Evolutionary conservation across 2,113 vertebrate genomes (phyloP).

Genomic region (Thalassoma bifasciatum): DNA sequence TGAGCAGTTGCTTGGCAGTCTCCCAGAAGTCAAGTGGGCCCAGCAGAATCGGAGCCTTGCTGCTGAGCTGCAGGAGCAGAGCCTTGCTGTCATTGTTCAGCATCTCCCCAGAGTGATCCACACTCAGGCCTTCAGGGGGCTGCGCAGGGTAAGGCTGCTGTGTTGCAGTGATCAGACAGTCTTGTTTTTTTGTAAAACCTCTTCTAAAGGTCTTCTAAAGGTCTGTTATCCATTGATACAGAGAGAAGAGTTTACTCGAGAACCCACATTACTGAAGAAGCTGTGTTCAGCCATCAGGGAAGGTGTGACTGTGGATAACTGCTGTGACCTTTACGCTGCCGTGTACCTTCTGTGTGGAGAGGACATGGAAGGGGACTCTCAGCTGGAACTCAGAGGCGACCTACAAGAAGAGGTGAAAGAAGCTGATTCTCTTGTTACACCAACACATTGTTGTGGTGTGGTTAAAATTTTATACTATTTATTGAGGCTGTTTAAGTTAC

Average conservation of each 20-base stretch:
- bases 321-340: slow-evolving; percentile 89
- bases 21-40: slow-evolving; percentile 95
- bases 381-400: slow-evolving; percentile 20
- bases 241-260: slow-evolving; percentile 92
- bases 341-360: slow-evolving; percentile 81
- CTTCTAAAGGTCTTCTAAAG: slow-evolving; percentile 5
- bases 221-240: slow-evolving; percentile 53
- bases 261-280: slow-evolving; percentile 89
- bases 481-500: no score
- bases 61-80: slow-evolving; percentile 88
- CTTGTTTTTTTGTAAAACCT: not conserved
- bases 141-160: slow-evolving; percentile 85
- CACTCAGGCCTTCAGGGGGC: slow-evolving; percentile 86
- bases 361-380: slow-evolving; percentile 41
- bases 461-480: no score
- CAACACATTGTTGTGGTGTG: not conserved
- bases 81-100: slow-evolving; percentile 85
- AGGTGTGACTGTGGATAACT: slow-evolving; percentile 89
- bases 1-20: slow-evolving; percentile 87
- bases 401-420: slow-evolving; percentile 69
- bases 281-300: slow-evolving; percentile 89
- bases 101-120: slow-evolving; percentile 85
- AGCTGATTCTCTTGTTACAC: slow-evolving; percentile 2
- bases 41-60: slow-evolving; percentile 86
- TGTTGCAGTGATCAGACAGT: not conserved